phyloP scores from a whole-genome alignment of 2,797 vertebrate species.

The Loriculus beryllinus region DNA sequence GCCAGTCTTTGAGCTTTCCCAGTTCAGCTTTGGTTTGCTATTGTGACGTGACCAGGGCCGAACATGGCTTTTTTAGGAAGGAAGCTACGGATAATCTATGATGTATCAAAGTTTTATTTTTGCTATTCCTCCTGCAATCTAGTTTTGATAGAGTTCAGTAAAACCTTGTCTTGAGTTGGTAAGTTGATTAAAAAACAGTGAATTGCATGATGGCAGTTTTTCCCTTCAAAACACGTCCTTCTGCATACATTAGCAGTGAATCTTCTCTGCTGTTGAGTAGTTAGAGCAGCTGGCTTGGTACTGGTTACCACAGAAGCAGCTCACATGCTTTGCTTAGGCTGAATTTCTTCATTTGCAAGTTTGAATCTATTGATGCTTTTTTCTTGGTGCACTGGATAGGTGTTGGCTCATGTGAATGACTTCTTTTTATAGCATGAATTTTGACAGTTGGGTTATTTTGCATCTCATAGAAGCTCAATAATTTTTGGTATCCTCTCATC shows the following conservation, averaged over 20 bases:
- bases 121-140: not conserved
- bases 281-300: not conserved
- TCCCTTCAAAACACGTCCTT: not conserved
- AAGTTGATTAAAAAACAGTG: not conserved
- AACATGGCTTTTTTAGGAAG: not conserved
- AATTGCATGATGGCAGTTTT: not conserved
- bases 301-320: not conserved
- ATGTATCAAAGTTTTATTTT: not conserved
- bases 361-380: not conserved
- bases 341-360: not conserved
- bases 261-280: not conserved
- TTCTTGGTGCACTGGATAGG: not conserved
- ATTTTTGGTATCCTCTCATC: not conserved
- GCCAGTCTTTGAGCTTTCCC: not conserved
- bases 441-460: not conserved
- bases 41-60: accelerated
- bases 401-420: not conserved
- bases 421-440: not conserved
- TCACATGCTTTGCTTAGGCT: not conserved
- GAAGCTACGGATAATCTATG: not conserved
- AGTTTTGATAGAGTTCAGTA: not conserved
- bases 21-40: not conserved
- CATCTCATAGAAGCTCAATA: not conserved
- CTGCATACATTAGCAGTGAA: not conserved
- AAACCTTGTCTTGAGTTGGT: not conserved